A percentile compares a stretch with the other conserved stretches of the same genome.
phyloP scores from a whole-genome alignment of 2,888 invertebrate species.

The Platycnemis pennipes region DNA sequence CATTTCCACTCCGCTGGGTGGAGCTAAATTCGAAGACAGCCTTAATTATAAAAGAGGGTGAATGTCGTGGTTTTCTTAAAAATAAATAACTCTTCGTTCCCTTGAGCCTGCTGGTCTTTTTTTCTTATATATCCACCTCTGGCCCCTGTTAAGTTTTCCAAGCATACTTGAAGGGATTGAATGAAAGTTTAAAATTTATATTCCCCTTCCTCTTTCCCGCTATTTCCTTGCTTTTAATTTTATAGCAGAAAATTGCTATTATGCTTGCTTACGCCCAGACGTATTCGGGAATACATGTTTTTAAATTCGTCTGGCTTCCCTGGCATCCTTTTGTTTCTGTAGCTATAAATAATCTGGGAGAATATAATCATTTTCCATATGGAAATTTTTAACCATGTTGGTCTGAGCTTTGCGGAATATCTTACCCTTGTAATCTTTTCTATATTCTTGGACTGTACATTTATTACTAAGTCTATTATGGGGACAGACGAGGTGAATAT shows the following conservation, averaged over 20 bases:
- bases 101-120: neutral
- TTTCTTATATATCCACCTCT: neutral
- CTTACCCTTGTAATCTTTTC: no score
- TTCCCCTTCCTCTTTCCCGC: neutral
- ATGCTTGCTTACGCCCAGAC: neutral
- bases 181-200: conserved; percentile 13
- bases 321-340: neutral
- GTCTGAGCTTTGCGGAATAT: no score
- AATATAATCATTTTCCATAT: neutral
- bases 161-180: conserved; percentile 12
- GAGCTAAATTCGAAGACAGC: conserved; percentile 24
- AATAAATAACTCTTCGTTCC: conserved; percentile 12
- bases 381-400: neutral
- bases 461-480: no score
- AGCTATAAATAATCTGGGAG: neutral
- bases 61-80: conserved; percentile 31
- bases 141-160: neutral
- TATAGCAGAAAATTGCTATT: conserved; percentile 7
- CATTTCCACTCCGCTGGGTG: neutral
- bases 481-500: no score
- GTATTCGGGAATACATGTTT: neutral
- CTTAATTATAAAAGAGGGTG: conserved; percentile 6
- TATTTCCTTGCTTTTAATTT: conserved; percentile 15
- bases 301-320: neutral
- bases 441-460: no score